Conservation (phyloP, 2,113 vertebrate species). For the Cyrtonyx montezumae region DNA sequence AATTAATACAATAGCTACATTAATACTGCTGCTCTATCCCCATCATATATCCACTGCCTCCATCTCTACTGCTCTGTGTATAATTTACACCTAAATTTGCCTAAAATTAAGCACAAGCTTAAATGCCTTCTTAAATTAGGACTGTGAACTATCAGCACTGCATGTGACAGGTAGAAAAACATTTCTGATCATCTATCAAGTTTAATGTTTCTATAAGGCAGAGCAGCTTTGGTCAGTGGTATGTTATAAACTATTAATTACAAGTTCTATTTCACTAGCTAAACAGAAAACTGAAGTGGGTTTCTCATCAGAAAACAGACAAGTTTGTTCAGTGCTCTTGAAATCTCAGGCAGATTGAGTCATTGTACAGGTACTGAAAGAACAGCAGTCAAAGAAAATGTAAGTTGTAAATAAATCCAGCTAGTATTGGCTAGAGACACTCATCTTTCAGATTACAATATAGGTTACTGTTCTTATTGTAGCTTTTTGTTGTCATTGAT, state of each 20-base stretch:
- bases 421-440: not conserved
- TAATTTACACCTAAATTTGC: not conserved
- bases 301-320: not conserved
- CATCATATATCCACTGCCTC: not conserved
- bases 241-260: not conserved
- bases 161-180: no score
- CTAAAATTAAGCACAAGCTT: not conserved
- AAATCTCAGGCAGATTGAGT: constrained; percentile 1
- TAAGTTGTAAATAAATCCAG: not conserved
- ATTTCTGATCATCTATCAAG: no score
- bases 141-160: not conserved
- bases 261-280: not conserved
- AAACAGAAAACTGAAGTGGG: not conserved
- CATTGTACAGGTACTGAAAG: not conserved
- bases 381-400: not conserved
- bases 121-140: not conserved
- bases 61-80: not conserved
- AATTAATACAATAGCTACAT: not conserved
- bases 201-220: not conserved
- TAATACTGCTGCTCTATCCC: not conserved
- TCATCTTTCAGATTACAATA: not conserved
- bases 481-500: not conserved
- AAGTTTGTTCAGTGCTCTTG: not conserved
- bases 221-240: not conserved
- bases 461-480: not conserved